Percentiles rank a stretch among this genome's conserved stretches.
Conservation (phyloP, 2,797 vertebrate genomes). For the Numenius phaeopus region DNA sequence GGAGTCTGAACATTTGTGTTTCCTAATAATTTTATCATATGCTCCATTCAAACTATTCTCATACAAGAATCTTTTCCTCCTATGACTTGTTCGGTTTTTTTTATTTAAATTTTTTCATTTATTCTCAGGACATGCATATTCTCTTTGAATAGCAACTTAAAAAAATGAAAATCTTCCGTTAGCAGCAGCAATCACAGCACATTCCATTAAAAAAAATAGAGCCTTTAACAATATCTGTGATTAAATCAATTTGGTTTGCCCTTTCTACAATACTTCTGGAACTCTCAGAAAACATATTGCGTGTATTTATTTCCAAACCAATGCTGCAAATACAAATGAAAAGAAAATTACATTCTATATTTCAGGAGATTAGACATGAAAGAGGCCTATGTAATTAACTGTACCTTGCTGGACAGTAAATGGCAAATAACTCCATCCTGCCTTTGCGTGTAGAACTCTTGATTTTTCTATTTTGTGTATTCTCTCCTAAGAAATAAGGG, state of each 20-base stretch:
- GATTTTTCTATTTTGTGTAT: not conserved
- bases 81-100: not conserved
- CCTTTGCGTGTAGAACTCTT: not conserved
- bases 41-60: not conserved
- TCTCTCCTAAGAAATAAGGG: not conserved
- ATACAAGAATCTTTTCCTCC: not conserved
- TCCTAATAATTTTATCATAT: not conserved
- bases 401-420: not conserved
- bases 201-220: conserved; percentile 25
- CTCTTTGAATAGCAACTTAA: conserved; percentile 10
- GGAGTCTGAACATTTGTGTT: not conserved
- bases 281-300: conserved; percentile 24
- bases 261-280: conserved; percentile 35
- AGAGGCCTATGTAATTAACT: not conserved
- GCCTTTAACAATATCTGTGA: conserved; percentile 43
- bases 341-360: conserved; percentile 24
- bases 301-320: conserved; percentile 46
- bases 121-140: not conserved
- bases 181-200: conserved; percentile 32
- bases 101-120: not conserved
- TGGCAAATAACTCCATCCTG: not conserved
- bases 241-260: conserved; percentile 60
- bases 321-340: conserved; percentile 29
- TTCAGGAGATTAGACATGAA: not conserved
- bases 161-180: conserved; percentile 22